These are phyloP conservation scores for Microtus richardsoni DNA, from an alignment of 2,113 vertebrate species.

Conservation along the genomic window DNA sequence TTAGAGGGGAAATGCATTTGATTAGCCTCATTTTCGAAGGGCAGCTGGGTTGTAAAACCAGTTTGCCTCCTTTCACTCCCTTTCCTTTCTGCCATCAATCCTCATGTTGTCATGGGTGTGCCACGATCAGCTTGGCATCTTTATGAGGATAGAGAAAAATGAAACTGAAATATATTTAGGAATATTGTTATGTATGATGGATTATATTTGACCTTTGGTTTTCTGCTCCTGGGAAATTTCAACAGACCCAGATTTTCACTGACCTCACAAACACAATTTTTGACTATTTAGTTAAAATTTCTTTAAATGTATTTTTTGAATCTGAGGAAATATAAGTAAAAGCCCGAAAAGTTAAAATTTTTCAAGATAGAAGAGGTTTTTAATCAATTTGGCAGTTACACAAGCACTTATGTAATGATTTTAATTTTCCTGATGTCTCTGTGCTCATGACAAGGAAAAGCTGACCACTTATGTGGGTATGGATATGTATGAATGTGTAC, in stretches of 20 bases:
- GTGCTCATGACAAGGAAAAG: not conserved
- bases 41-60: constrained; percentile 38
- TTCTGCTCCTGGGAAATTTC: constrained; percentile 16
- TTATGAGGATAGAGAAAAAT: constrained; percentile 15
- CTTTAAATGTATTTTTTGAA: not conserved
- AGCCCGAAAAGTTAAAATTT: not conserved
- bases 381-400: not conserved
- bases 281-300: not conserved
- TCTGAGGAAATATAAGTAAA: not conserved
- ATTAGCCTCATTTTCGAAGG: constrained; percentile 67
- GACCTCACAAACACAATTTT: not conserved
- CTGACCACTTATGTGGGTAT: not conserved
- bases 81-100: not conserved
- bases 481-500: not conserved
- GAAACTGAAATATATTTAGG: not conserved
- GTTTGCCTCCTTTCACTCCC: constrained; percentile 48
- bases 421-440: not conserved
- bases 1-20: constrained; percentile 51
- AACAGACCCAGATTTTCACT: not conserved
- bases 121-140: not conserved
- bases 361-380: not conserved
- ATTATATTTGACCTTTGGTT: constrained; percentile 23
- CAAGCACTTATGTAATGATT: not conserved
- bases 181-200: not conserved
- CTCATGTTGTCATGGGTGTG: not conserved